Percentiles rank a stretch among this genome's conserved stretches.
phyloP scores from a whole-genome alignment of 1,140 invertebrate genomes.

The Calosoma granatense region DNA sequence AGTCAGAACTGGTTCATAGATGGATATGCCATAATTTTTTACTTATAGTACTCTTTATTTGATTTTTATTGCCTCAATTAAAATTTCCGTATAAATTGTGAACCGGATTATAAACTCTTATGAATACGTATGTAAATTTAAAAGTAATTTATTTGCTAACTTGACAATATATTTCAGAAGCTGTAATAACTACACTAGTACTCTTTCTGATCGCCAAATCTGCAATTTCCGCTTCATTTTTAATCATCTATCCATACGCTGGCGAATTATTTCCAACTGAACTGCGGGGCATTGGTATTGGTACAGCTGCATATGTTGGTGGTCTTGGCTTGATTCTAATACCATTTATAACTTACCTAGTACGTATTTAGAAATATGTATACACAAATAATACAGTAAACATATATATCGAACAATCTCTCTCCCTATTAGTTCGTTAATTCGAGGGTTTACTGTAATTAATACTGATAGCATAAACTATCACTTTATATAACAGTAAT shows the following conservation, averaged over 20 bases:
- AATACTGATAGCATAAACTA: too few species aligned
- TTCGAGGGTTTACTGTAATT: too few species aligned
- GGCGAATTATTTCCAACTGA: slow-evolving; percentile 82
- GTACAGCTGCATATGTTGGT: slow-evolving; percentile 79
- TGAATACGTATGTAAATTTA: too few species aligned
- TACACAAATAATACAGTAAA: too few species aligned
- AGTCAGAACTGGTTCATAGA: too few species aligned
- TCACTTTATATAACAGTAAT: too few species aligned
- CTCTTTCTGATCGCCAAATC: slow-evolving; percentile 82
- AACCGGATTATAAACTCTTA: not conserved
- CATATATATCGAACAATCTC: too few species aligned
- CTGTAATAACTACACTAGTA: slow-evolving; percentile 57
- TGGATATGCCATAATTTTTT: too few species aligned
- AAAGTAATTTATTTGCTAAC: slow-evolving; percentile 14
- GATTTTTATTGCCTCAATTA: too few species aligned
- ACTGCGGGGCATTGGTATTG: slow-evolving; percentile 74
- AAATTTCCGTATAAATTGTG: not conserved
- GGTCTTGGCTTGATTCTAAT: slow-evolving; percentile 80
- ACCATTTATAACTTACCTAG: slow-evolving; percentile 81
- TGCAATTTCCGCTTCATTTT: slow-evolving; percentile 79
- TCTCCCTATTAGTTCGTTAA: too few species aligned
- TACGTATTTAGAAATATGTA: slow-evolving; percentile 37
- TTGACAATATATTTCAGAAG: slow-evolving; percentile 51
- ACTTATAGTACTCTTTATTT: too few species aligned
- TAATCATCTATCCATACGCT: slow-evolving; percentile 84